Evolutionary conservation across 2,113 vertebrate species (phyloP).

Genomic region (Gila orcuttii): DNA sequence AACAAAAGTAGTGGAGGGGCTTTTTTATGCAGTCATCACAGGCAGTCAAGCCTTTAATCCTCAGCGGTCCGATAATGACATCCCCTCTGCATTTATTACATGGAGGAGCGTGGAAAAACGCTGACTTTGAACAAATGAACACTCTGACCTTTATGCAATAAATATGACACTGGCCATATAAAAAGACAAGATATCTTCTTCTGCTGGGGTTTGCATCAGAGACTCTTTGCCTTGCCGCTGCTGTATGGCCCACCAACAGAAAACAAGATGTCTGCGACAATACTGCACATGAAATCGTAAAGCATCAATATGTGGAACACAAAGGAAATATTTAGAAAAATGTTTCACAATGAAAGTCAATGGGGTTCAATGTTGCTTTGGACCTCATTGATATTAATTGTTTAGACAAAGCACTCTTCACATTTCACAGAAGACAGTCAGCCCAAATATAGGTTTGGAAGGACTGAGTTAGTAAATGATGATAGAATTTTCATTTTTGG

Average conservation of each 20-base stretch:
- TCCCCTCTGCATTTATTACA: constrained; percentile 82
- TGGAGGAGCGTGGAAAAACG: constrained; percentile 75
- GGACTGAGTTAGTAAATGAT: neutral
- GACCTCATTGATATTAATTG: neutral
- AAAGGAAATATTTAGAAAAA: neutral
- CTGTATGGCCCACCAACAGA: neutral
- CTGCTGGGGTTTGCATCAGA: constrained; percentile 78
- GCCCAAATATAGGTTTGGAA: neutral
- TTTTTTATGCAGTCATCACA: constrained; percentile 81
- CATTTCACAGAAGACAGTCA: neutral
- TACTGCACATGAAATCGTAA: neutral
- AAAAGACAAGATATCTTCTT: constrained; percentile 91
- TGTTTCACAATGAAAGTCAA: neutral
- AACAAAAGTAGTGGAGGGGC: constrained; percentile 76
- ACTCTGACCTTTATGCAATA: constrained; percentile 88
- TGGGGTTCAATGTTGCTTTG: neutral
- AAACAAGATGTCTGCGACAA: neutral
- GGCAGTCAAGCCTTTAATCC: constrained; percentile 81
- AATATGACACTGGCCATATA: constrained; percentile 88
- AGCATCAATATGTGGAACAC: neutral
- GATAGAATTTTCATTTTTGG: neutral
- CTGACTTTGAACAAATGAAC: constrained; percentile 88
- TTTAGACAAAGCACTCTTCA: neutral
- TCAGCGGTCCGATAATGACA: constrained; percentile 81
- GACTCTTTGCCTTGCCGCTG: neutral